Base-by-base conservation (phyloP, 2,113 vertebrate genomes). In the Eublepharis macularius region DNA sequence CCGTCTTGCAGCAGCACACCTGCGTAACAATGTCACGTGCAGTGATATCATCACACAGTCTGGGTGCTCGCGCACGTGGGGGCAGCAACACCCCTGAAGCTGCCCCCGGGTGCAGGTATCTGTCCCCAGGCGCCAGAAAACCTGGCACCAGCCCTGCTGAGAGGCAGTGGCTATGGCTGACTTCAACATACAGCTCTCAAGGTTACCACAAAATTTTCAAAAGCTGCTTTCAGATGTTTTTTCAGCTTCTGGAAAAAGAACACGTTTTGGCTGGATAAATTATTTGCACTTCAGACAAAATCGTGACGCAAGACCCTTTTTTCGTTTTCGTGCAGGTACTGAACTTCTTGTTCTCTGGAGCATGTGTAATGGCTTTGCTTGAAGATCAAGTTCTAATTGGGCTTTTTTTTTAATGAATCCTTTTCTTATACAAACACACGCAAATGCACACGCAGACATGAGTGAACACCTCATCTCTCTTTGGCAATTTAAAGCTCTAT, bases 231-330 rank as follows among this genome's bases (percentile, higher is more conserved):
- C 17, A 49, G 26, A n/a, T 32, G 65, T 69, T 87, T 83, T 43
- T 78, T 83, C 41, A 78, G 12, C 68, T 49, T 73, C 51, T 77
- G 45, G 78, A 82, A 78, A 78, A 82, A 68, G 26, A 34, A 82
- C 65, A 85, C 80, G 66, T 82, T 82, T 51, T 77, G 80, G 51
- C 75, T 39, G 29, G 39, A 39, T 63, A 63, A 47, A 11, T 45
- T 82, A 70, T 77, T 73, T 82, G 34, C 36, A 87, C 63, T 60
- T 39, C n/a, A 70, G 78, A 73, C 54, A 72, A 78, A 87, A 78
- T 34, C 4, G 41, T 78, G 65, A 41, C 17, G 1, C 13, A 4
- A 63, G 72, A 39, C 47, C 3, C 14, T 6, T 39, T 70, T 29
- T 82, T 36, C 11, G 5, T 43, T 76, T 43, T 76, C 57, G 2